These are phyloP conservation scores for Semicossyphus pulcher DNA, from an alignment of 2,113 vertebrate genomes.

Conservation along the genomic window DNA sequence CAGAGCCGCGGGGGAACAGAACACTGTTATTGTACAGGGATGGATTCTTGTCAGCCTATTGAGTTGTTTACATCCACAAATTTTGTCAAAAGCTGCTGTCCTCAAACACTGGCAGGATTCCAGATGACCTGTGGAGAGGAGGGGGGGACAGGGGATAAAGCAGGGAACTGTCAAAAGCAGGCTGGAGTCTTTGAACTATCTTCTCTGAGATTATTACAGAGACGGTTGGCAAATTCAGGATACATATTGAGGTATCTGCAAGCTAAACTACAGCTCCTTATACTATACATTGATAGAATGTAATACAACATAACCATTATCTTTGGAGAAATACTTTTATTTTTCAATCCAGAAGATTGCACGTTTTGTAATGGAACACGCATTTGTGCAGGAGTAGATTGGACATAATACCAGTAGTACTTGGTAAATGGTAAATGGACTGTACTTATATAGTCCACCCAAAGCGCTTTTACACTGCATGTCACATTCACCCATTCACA, in stretches of 20 bases:
- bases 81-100: constrained; percentile 60
- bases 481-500: no score
- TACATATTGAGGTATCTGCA: neutral
- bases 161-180: neutral
- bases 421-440: no score
- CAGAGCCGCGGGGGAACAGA: constrained; percentile 44
- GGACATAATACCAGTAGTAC: no score
- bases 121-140: constrained; percentile 38
- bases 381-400: no score
- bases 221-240: neutral
- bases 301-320: no score
- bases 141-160: constrained; percentile 6
- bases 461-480: no score
- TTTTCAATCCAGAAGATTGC: no score
- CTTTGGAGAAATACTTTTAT: no score
- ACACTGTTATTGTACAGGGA: constrained; percentile 45
- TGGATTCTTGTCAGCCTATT: constrained; percentile 61
- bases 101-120: constrained; percentile 45
- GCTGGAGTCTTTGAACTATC: neutral
- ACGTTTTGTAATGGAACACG: no score
- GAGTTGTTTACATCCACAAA: constrained; percentile 73
- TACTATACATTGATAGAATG: no score
- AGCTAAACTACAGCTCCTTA: no score
- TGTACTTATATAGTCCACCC: no score
- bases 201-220: neutral